These are phyloP conservation scores for Ormyrus labotus DNA, from an alignment of 2,888 invertebrate species.

Conservation along the genomic window DNA sequence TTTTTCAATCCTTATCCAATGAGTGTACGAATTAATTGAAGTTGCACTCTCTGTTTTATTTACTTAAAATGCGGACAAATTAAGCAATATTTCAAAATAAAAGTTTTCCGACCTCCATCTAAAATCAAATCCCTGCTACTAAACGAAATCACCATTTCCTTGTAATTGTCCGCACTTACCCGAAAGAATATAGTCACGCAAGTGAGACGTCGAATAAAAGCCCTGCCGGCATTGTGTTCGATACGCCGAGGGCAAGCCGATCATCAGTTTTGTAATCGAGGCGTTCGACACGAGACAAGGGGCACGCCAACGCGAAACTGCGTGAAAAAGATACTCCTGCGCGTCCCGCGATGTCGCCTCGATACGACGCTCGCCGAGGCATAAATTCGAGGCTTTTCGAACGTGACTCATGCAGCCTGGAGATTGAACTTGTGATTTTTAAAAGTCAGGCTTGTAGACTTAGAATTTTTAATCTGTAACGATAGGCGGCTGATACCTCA, in stretches of 20 bases:
- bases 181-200: neutral
- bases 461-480: too few species aligned
- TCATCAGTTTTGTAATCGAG: slow-evolving; percentile 66
- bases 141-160: neutral
- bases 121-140: too few species aligned
- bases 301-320: slow-evolving; percentile 65
- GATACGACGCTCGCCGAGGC: slow-evolving; percentile 8
- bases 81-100: too few species aligned
- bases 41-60: too few species aligned
- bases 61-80: too few species aligned
- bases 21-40: neutral
- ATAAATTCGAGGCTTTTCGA: slow-evolving; percentile 25
- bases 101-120: too few species aligned
- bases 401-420: neutral
- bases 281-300: slow-evolving; percentile 66
- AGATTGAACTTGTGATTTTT: too few species aligned
- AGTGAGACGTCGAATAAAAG: slow-evolving; percentile 12
- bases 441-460: too few species aligned
- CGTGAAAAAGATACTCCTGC: neutral
- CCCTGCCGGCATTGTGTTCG: slow-evolving; percentile 2
- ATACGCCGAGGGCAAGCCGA: slow-evolving; percentile 45
- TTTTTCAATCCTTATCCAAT: slow-evolving; percentile 13
- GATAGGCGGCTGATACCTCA: too few species aligned
- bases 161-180: neutral
- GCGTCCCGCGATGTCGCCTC: neutral